Evolutionary conservation across 92 coral and sea anemone genomes (phyloP), one percentile per base, ranked within the genome.

Genomic region (Phenganax subtilis): DNA sequence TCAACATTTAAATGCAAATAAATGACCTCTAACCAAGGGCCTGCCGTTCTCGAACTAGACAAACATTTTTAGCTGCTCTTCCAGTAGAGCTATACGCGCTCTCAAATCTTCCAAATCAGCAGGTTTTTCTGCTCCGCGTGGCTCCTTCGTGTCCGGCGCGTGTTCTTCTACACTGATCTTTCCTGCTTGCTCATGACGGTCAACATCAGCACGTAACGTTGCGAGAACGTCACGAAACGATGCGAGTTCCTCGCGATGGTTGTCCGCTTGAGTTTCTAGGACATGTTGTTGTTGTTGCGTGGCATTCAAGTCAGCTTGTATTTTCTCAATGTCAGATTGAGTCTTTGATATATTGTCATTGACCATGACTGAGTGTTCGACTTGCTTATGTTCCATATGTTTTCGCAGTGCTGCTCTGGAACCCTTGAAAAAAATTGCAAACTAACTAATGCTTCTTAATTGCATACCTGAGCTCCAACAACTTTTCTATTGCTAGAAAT

Each of bases 381-480:
- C 70, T 15, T 55, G 80, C 63, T 90, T 86, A 20, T 70, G 68
- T 55, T 75, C 67, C 55, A 82, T 30, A 65, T 92, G 97, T 51
- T 86, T 73, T 30, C 79, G 65, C 7, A 90, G 77, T 15, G 72
- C 85, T 17, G 85, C 90, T 57, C 89, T 81, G 0, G 87, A 80
- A 7, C 89, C 97, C 97, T 92, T 25, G 62, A 10, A 77, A 8
- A 20, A 37, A 55, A 67, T 92, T 90, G 16, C 93, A 93, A 59
- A 7, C 78, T 44, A 20, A 51, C n/a, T 57, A 9, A 7, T n/a
- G 65, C 29, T 29, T 31, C 16, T 20, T 29, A 60, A 76, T 68
- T 11, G 59, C 11, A 14, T 14, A 3, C 44, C 47, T 12, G 55
- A 60, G 81, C 15, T 28, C 30, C 31, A 11, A 31, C 53, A n/a